Evolutionary conservation across 1,140 invertebrate genomes (phyloP).

Genomic region (Magallana gigas): DNA sequence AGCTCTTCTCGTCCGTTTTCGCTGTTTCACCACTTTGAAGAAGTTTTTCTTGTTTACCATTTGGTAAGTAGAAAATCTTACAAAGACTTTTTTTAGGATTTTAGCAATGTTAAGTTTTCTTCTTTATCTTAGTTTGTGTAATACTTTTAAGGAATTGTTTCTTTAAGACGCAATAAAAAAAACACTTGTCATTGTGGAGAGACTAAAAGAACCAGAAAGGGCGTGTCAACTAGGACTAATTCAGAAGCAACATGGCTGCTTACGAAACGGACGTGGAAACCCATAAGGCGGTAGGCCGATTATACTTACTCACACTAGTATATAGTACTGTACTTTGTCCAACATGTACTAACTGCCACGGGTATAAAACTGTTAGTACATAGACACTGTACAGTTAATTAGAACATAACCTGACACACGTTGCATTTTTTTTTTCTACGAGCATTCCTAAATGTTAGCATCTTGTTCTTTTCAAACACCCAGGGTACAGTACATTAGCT

Average conservation of each 20-base stretch:
- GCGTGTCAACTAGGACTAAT: not conserved
- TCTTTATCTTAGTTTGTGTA: not conserved
- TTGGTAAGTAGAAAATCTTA: too few species aligned
- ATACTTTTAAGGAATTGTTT: not conserved
- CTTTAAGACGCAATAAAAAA: not conserved
- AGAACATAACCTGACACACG: too few species aligned
- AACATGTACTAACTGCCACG: too few species aligned
- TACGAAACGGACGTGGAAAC: conserved; percentile 1
- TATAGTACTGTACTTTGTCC: too few species aligned
- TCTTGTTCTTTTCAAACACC: too few species aligned
- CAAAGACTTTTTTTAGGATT: too few species aligned
- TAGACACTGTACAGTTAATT: too few species aligned
- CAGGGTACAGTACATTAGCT: too few species aligned
- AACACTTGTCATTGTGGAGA: not conserved
- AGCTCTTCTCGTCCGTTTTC: not conserved
- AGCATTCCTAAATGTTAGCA: too few species aligned
- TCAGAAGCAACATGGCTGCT: conserved; percentile 10
- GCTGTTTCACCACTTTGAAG: not conserved
- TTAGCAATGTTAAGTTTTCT: not conserved
- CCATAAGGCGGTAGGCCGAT: not conserved
- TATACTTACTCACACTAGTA: too few species aligned
- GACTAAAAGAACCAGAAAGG: not conserved
- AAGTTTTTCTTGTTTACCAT: not conserved
- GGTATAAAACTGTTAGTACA: too few species aligned
- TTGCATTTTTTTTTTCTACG: too few species aligned